Percentiles rank a stretch among this genome's conserved stretches.
Conservation (phyloP, 2,888 invertebrate species). For the Pammene fasciana region DNA sequence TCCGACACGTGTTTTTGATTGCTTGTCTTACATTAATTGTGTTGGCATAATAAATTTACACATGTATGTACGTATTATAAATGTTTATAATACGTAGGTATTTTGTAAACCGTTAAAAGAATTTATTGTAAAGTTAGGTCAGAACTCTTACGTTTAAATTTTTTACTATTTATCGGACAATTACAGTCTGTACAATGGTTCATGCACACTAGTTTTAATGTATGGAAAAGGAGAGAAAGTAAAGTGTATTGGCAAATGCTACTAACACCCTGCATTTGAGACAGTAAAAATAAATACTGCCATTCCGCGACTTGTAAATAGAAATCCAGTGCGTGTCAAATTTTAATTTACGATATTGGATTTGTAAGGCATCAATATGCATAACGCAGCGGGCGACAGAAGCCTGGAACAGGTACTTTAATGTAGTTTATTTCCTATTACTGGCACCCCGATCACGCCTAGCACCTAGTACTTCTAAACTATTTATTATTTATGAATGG, state of each 20-base stretch:
- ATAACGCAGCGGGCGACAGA: conserved; percentile 36
- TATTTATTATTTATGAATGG: conserved; percentile 33
- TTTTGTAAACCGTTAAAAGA: background rate
- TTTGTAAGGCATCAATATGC: conserved; percentile 42
- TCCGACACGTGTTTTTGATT: conserved; percentile 5
- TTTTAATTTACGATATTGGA: conserved; percentile 41
- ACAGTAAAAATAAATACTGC: conserved; percentile 18
- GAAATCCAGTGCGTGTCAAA: conserved; percentile 34
- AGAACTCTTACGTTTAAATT: background rate
- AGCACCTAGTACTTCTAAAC: conserved; percentile 23
- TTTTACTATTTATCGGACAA: too few relatives aligned
- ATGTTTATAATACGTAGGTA: background rate
- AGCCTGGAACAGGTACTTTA: conserved; percentile 27
- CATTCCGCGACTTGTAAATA: conserved; percentile 32
- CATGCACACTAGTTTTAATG: too few relatives aligned
- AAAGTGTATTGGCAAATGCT: background rate
- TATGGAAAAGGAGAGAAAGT: too few relatives aligned
- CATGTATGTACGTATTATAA: too few relatives aligned
- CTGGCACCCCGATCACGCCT: conserved; percentile 28
- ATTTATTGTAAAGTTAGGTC: background rate
- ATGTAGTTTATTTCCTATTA: conserved; percentile 28
- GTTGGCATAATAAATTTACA: conserved; percentile 10
- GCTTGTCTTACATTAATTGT: background rate
- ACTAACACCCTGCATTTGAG: conserved; percentile 16
- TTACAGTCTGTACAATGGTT: too few relatives aligned